phyloP scores from a whole-genome alignment of 2,888 invertebrate genomes.

The Hedychridium roseum region DNA sequence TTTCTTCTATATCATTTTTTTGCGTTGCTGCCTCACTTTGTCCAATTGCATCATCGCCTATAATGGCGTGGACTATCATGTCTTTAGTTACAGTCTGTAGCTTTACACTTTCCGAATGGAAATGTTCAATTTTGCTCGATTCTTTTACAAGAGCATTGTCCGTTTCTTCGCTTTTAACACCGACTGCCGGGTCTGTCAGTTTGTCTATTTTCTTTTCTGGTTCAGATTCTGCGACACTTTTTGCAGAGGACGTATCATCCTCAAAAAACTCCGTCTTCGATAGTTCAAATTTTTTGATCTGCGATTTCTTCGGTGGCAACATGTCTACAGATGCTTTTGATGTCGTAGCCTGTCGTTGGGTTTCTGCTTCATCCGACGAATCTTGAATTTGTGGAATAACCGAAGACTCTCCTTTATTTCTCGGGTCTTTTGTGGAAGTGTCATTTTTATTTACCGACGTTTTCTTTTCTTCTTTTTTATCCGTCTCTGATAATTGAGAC shows the following conservation, averaged over 20 bases:
- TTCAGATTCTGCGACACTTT: conserved; percentile 9
- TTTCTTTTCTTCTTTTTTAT: conserved; percentile 11
- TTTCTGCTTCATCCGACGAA: conserved; percentile 5
- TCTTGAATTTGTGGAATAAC: too few relatives aligned
- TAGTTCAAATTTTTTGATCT: conserved; percentile 60
- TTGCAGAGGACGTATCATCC: conserved; percentile 14
- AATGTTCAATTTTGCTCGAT: too few relatives aligned
- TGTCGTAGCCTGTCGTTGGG: conserved; percentile 1
- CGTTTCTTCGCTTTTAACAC: background rate
- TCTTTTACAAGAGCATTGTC: background rate
- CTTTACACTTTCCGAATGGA: too few relatives aligned
- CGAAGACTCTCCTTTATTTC: too few relatives aligned
- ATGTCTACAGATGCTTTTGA: conserved; percentile 36
- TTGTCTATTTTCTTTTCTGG: conserved; percentile 11
- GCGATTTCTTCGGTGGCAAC: conserved; percentile 57
- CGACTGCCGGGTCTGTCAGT: background rate
- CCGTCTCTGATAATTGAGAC: conserved; percentile 5
- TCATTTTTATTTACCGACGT: too few relatives aligned
- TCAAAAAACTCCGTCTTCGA: conserved; percentile 52
- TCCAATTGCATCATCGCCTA: conserved; percentile 2
- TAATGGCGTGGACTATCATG: too few relatives aligned
- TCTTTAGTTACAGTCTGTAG: too few relatives aligned
- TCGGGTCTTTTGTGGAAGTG: too few relatives aligned
- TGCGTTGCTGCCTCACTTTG: conserved; percentile 3
- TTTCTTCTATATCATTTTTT: conserved; percentile 3